Conservation (phyloP, 2,888 invertebrate genomes). For the Ametastegia equiseti region DNA sequence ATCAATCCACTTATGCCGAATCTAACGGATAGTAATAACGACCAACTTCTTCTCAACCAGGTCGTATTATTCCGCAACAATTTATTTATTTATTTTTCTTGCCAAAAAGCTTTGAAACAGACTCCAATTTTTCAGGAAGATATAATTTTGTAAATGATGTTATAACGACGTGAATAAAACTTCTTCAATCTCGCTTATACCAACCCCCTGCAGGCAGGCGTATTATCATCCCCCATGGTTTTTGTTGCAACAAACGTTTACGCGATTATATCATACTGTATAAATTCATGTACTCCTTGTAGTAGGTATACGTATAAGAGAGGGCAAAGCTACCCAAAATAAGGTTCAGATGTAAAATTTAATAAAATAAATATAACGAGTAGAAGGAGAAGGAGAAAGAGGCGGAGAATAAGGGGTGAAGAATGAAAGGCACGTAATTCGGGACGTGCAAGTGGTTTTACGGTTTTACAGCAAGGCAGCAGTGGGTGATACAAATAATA, state of each 20-base stretch:
- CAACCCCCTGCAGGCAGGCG: not conserved
- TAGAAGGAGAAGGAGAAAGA: not conserved
- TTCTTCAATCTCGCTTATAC: not conserved
- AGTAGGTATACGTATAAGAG: not conserved
- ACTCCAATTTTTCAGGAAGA: no score
- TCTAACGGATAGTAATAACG: not conserved
- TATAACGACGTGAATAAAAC: not conserved
- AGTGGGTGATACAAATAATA: constrained; percentile 72
- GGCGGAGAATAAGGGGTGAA: no score
- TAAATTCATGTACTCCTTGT: not conserved
- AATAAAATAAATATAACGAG: constrained; percentile 39
- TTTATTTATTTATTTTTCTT: not conserved
- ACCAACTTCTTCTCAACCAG: not conserved
- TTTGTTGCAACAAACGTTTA: not conserved
- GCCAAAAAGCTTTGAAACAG: no score
- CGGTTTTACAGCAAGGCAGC: constrained; percentile 50
- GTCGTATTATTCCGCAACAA: not conserved
- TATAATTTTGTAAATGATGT: not conserved
- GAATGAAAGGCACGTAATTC: constrained; percentile 51
- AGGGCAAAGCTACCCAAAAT: not conserved
- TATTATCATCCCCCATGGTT: not conserved
- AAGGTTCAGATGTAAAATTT: constrained; percentile 17
- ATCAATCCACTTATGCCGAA: constrained; percentile 43
- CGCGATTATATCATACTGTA: not conserved
- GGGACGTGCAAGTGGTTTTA: constrained; percentile 48